Evolutionary conservation across 2,113 vertebrate species (phyloP).

Genomic region (Antechinus stuartii): DNA sequence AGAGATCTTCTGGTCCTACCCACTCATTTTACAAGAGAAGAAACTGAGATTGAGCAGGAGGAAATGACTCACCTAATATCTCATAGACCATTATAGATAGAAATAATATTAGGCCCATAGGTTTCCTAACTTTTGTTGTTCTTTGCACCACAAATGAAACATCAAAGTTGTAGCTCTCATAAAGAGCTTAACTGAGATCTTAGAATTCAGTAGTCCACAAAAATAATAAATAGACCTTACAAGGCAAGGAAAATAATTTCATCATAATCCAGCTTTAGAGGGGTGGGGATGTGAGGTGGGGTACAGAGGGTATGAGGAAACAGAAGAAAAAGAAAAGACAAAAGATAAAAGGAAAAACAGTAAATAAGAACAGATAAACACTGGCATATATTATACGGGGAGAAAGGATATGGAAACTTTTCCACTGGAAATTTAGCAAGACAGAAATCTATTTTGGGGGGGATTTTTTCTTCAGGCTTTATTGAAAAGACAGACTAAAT

Average conservation of each 20-base stretch:
- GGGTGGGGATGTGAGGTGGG: neutral
- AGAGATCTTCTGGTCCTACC: neutral
- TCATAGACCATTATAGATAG: neutral
- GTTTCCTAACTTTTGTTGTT: neutral
- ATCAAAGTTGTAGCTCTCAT: neutral
- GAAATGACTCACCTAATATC: neutral
- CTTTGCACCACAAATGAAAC: neutral
- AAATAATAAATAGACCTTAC: neutral
- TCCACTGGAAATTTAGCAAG: neutral
- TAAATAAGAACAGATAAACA: slow-evolving; percentile 10
- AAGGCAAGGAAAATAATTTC: neutral
- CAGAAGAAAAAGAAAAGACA: neutral
- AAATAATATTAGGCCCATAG: neutral
- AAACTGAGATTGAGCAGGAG: neutral
- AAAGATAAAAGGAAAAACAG: slow-evolving; percentile 20
- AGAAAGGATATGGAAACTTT: neutral
- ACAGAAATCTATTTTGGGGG: neutral
- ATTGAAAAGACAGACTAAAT: neutral
- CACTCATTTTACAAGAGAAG: neutral
- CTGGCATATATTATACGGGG: neutral
- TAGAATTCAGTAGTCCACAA: neutral
- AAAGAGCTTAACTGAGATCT: neutral
- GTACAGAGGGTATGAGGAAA: neutral
- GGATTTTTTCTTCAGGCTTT: slow-evolving; percentile 19
- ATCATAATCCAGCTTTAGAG: neutral